Conservation (phyloP, 2,113 vertebrate species). For the Apistogramma diplotaenia region DNA sequence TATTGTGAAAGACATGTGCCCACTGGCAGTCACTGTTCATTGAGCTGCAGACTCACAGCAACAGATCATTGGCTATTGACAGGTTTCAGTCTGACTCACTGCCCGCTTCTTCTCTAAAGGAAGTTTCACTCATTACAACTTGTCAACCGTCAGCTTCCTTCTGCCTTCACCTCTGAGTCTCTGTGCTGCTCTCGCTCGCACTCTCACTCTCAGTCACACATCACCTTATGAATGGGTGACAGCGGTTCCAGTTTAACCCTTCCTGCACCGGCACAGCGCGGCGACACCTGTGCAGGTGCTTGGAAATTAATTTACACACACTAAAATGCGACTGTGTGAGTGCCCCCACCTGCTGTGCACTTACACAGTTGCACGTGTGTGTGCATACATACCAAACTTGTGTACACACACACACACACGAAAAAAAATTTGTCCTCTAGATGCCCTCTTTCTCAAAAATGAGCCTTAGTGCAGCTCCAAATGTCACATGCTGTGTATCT, state of each 20-base stretch:
- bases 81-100: slow-evolving; percentile 65
- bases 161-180: slow-evolving; percentile 25
- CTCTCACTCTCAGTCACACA: slow-evolving; percentile 57
- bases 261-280: background rate
- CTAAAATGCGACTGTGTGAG: background rate
- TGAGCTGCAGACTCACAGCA: slow-evolving; percentile 35
- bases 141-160: slow-evolving; percentile 67
- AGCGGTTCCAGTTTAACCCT: slow-evolving; percentile 30
- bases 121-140: slow-evolving; percentile 61
- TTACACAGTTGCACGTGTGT: background rate
- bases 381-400: background rate
- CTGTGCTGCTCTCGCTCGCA: background rate
- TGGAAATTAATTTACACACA: background rate
- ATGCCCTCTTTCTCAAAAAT: background rate
- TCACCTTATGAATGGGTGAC: slow-evolving; percentile 60
- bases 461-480: background rate
- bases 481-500: background rate
- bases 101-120: slow-evolving; percentile 24
- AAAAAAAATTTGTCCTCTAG: background rate
- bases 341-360: background rate
- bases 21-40: slow-evolving; percentile 47
- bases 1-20: slow-evolving; percentile 4
- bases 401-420: background rate
- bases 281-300: slow-evolving; percentile 6
- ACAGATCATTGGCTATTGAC: slow-evolving; percentile 46